phyloP scores from a whole-genome alignment of 2,888 invertebrate genomes.

The Dusona sp. region DNA sequence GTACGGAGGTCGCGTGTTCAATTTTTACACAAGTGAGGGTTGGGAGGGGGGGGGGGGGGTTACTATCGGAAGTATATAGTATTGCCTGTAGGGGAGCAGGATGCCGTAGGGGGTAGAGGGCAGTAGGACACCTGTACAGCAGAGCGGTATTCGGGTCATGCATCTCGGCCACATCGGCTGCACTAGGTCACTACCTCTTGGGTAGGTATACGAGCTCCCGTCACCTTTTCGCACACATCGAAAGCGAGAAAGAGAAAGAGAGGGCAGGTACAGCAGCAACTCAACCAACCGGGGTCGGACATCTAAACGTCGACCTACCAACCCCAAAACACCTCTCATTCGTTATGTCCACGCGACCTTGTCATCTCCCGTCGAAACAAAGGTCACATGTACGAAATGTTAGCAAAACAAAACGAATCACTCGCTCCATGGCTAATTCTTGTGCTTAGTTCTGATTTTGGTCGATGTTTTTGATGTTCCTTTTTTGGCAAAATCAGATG shows the following conservation, averaged over 20 bases:
- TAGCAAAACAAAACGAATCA: background rate
- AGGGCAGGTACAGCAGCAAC: slow-evolving; percentile 35
- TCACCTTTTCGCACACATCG: slow-evolving; percentile 67
- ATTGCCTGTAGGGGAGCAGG: slow-evolving; percentile 39
- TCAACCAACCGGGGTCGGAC: slow-evolving; percentile 30
- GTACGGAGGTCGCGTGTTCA: slow-evolving; percentile 22
- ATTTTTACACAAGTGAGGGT: slow-evolving; percentile 5
- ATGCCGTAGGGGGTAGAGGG: slow-evolving; percentile 77
- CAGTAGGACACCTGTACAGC: slow-evolving; percentile 83
- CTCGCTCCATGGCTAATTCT: background rate
- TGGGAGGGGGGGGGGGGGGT: background rate
- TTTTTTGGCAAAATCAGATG: background rate
- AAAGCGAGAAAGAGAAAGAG: slow-evolving; percentile 41
- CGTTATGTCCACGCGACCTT: slow-evolving; percentile 40
- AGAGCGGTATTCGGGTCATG: slow-evolving; percentile 82
- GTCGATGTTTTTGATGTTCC: background rate
- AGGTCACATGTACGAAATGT: slow-evolving; percentile 39
- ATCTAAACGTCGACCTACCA: slow-evolving; percentile 51
- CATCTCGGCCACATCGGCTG: slow-evolving; percentile 81
- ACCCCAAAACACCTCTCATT: slow-evolving; percentile 46
- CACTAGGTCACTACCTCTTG: slow-evolving; percentile 82
- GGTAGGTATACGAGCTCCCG: slow-evolving; percentile 68
- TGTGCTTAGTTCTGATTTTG: background rate
- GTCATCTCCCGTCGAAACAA: slow-evolving; percentile 40
- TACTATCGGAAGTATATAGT: slow-evolving; percentile 52